Evolutionary conservation across 2,113 vertebrate genomes (phyloP), one percentile per base, ranked within the genome.

Genomic region (Cyanoderma ruficeps): DNA sequence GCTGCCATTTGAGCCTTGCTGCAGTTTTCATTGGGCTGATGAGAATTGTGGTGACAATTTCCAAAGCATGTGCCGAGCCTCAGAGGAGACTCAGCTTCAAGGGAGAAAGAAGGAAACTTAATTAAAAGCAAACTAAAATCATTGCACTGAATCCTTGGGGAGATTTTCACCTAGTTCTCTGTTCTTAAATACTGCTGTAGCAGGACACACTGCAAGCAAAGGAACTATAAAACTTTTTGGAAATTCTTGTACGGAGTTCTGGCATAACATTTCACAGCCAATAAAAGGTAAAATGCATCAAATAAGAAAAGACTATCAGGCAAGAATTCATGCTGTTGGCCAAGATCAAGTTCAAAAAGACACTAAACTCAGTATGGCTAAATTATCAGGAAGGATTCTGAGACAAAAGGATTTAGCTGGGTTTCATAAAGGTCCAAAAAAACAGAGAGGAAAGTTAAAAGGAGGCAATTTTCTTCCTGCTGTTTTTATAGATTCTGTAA

Each of bases 61-160:
- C 86, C 65, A 74, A 64, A 56, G 37, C 42, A 41, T 6, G 44
- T 46, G 37, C 41, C 39, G 74, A 86, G 14, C 37, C 88, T 92
- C 71, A 50, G 47, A 84, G 78, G 67, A 90, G 31, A 18, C 21
- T 39, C 56, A 81, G 46, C 37, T 89, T 64, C 80, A 68, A 82
- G 47, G 30, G 77, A 84, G 25, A 18, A 84, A 50, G 39, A 71
- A 76, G 63, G 61, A 81, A 83, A 65, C 37, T 89, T 93, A 86
- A 94, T 85, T 94, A 93, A 92, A 91, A 85, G 83, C 25, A 81
- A 75, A 63, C 27, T 77, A 70, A 83, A 89, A 71, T 67, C 79
- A 80, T 31, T 16, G 39, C 53, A 59, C 1, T 41, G 30, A 92
- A 49, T 53, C 79, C 64, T 89, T 64, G 1, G 77, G 87, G 88